phyloP scores from a whole-genome alignment of 2,888 invertebrate genomes.

The Xestia xanthographa region DNA sequence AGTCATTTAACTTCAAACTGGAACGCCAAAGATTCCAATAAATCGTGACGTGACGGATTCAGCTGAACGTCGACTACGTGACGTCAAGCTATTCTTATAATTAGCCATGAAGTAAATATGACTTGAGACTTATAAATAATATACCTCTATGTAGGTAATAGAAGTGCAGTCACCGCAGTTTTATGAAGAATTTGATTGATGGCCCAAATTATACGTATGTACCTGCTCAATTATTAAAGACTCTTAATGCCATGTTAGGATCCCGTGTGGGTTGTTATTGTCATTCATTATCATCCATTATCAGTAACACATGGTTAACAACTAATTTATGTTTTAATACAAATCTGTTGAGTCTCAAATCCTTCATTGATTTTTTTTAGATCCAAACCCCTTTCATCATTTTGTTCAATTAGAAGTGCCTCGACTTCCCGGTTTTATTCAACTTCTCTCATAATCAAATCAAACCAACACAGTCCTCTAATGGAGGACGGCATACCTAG shows the following conservation, averaged over 20 bases:
- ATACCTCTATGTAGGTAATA: conserved; percentile 4
- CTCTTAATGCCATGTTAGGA: background rate
- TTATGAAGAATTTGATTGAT: conserved; percentile 23
- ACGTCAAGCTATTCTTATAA: conserved; percentile 50
- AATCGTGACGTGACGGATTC: conserved; percentile 44
- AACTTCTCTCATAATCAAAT: conserved; percentile 5
- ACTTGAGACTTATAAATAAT: conserved; percentile 38
- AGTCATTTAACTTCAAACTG: conserved; percentile 30
- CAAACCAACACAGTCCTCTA: background rate
- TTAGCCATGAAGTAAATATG: conserved; percentile 54
- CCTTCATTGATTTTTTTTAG: background rate
- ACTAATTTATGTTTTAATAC: background rate
- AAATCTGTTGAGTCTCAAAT: background rate
- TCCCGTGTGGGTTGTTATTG: background rate
- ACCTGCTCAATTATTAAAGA: conserved; percentile 18
- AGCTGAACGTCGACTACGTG: conserved; percentile 18
- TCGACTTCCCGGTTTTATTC: background rate
- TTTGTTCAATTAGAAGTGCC: conserved; percentile 11
- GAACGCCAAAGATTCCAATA: conserved; percentile 31
- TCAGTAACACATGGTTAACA: background rate
- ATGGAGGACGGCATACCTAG: background rate
- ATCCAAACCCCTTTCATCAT: background rate
- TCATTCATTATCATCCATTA: conserved; percentile 1
- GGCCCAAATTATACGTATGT: conserved; percentile 26
- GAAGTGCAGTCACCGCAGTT: conserved; percentile 30